Evolutionary conservation across 2,113 vertebrate genomes (phyloP).

Genomic region (Colinus virginianus): DNA sequence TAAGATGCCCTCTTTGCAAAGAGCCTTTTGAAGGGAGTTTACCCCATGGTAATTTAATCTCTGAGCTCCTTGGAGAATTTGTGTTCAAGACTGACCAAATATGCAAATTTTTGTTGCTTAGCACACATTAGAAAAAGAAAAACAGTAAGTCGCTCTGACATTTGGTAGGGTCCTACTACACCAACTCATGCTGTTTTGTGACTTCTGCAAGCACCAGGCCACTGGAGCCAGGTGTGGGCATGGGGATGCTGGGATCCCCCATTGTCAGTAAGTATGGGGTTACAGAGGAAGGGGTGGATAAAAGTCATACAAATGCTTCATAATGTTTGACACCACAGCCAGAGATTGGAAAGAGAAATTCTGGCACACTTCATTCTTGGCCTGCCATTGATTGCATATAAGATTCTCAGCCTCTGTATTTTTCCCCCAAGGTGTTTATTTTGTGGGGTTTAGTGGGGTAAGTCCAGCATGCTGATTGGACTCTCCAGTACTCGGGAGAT

Average conservation of each 20-base stretch:
- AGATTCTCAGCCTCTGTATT: background rate
- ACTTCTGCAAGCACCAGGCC: accelerated
- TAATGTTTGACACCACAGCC: background rate
- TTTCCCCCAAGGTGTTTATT: background rate
- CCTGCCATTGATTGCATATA: background rate
- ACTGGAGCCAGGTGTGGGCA: accelerated
- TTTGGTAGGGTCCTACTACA: background rate
- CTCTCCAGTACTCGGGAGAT: background rate
- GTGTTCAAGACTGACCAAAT: background rate
- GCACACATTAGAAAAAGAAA: background rate
- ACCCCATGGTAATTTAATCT: background rate
- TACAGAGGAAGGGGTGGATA: background rate
- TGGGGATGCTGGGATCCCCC: accelerated
- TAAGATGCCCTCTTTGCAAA: background rate
- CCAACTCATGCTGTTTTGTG: accelerated
- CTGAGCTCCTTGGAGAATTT: background rate
- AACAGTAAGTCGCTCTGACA: background rate
- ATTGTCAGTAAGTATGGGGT: accelerated
- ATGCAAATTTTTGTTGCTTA: background rate
- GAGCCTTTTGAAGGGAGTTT: background rate
- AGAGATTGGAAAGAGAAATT: background rate
- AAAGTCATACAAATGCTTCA: background rate
- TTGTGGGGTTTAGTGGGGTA: background rate
- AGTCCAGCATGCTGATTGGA: background rate
- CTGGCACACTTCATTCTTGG: background rate